phyloP scores from a whole-genome alignment of 2,888 invertebrate genomes.

The Camponotus fellah region DNA sequence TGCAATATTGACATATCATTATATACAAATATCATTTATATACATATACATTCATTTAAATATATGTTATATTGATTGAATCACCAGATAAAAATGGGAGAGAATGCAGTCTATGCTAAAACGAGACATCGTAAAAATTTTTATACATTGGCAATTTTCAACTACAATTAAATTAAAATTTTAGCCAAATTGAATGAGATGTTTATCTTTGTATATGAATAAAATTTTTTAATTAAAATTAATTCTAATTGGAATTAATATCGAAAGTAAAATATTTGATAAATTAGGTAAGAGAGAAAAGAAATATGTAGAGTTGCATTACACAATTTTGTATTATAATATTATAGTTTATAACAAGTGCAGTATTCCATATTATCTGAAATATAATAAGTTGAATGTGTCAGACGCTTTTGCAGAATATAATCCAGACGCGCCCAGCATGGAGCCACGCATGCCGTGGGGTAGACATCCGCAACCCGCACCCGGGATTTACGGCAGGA shows the following conservation, averaged over 20 bases:
- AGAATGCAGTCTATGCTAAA: background rate
- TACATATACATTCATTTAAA: background rate
- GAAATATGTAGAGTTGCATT: background rate
- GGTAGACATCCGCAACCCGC: slow-evolving; percentile 81
- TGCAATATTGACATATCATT: too few species aligned
- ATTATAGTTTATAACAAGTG: background rate
- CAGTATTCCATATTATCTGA: background rate
- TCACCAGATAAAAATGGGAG: background rate
- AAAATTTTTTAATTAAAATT: background rate
- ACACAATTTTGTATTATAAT: slow-evolving; percentile 1
- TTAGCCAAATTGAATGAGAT: background rate
- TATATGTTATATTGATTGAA: background rate
- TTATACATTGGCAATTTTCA: background rate
- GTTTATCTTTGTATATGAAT: background rate
- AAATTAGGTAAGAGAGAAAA: background rate
- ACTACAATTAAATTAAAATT: slow-evolving; percentile 4
- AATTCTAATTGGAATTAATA: background rate
- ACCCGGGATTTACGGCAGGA: slow-evolving; percentile 83
- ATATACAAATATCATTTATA: background rate
- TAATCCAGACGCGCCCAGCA: slow-evolving; percentile 94
- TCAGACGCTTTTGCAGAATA: slow-evolving; percentile 88
- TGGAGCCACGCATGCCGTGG: slow-evolving; percentile 86
- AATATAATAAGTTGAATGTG: slow-evolving; percentile 47
- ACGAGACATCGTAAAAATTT: background rate
- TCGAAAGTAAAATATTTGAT: background rate